These are phyloP conservation scores for Felis chaus DNA, from an alignment of 2,113 vertebrate genomes.

Conservation along the genomic window DNA sequence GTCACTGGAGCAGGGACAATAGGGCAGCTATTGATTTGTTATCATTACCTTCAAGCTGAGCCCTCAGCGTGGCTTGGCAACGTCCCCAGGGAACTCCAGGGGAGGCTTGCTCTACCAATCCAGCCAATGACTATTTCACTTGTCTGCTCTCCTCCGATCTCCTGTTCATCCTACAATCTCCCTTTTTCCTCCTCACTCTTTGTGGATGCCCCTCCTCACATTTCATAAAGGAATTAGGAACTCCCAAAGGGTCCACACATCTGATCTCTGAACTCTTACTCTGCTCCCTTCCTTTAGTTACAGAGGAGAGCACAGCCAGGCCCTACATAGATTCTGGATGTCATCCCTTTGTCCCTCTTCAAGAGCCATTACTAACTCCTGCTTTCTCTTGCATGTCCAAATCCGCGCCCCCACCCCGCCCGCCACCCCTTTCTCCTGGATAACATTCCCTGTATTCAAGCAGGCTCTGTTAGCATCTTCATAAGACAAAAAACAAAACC, in stretches of 20 bases:
- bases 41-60: neutral
- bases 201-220: neutral
- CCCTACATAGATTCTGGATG: neutral
- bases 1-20: neutral
- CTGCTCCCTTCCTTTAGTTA: neutral
- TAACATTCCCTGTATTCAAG: neutral
- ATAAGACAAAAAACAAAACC: neutral
- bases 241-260: neutral
- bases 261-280: neutral
- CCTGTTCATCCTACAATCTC: rapidly evolving
- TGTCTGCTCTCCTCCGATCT: neutral
- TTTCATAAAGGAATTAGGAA: neutral
- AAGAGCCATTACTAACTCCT: neutral
- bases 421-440: neutral
- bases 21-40: neutral
- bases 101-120: neutral
- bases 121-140: neutral
- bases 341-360: neutral
- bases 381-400: neutral
- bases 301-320: rapidly evolving
- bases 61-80: neutral
- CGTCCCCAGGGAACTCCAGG: neutral
- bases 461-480: neutral
- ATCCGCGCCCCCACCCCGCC: too few relatives aligned
- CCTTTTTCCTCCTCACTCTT: neutral